Evolutionary conservation across 2,113 vertebrate genomes (phyloP), one percentile per base, ranked within the genome.

Genomic region (Dolichotis patagonum): DNA sequence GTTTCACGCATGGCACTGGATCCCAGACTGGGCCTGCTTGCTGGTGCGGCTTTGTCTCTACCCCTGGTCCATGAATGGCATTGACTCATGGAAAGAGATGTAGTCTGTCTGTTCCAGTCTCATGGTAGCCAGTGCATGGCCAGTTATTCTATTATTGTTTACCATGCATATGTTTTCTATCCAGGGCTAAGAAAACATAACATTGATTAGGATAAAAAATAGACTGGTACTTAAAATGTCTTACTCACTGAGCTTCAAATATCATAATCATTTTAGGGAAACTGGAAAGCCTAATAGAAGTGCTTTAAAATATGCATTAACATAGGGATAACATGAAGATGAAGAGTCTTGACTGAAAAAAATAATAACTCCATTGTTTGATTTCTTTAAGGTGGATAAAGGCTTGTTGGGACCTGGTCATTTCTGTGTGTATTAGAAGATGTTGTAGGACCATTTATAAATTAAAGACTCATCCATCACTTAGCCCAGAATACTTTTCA

Each of bases 291-390:
- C 49, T 54, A 93, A 20, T 87, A 41, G 35, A 85, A 96, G 20
- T 86, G 56, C 2, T 97, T 77, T 24, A 93, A 95, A 83, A 69
- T 81, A 67, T 63, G 5, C 26, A 19, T 95, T 90, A 87, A 58
- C n/a, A 84, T 54, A 26, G 88, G 67, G 63, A 89, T 84, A 93
- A 49, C 38, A 95, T 84, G 52, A 20, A 24, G 62, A 89, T 93
- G 19, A 94, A 97, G 30, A 93, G n/a, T 13, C 60, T 88, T 56
- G 30, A 78, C 14, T 91, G 12, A 12, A 52, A 78, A 83, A 95
- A 93, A 93, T 20, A 95, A 63, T 92, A 90, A 80, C 35, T 73
- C 43, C n/a, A 35, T 93, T 96, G 84, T 97, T 90, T 49, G 24
- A 54, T 85, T 90, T 95, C 89, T 78, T 91, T 78, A 94, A 80